phyloP scores from a whole-genome alignment of 2,113 vertebrate genomes.

The Zosterops hypoxanthus region DNA sequence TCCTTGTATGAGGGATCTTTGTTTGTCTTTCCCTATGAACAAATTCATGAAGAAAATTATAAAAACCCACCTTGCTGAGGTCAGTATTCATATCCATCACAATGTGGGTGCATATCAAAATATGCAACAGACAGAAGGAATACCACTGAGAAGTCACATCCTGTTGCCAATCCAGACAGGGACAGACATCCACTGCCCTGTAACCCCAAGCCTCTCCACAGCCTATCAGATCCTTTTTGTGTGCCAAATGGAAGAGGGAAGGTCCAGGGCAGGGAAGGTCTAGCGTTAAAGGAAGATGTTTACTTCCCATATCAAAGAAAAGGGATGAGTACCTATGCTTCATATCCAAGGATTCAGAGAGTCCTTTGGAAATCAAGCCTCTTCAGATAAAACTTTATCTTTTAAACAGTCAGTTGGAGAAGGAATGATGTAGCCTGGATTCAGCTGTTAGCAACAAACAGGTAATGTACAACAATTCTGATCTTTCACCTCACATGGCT shows the following conservation, averaged over 20 bases:
- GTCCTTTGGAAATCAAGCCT: not conserved
- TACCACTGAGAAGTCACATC: not conserved
- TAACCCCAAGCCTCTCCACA: not conserved
- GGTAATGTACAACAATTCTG: not conserved
- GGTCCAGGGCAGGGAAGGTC: not conserved
- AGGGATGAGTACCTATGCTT: not conserved
- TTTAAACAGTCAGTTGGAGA: not conserved
- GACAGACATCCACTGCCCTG: not conserved
- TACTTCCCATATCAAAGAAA: not conserved
- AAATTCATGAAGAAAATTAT: not conserved
- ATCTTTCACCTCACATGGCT: not conserved
- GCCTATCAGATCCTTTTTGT: not conserved
- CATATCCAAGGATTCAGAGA: not conserved
- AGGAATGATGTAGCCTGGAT: not conserved
- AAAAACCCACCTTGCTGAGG: not conserved
- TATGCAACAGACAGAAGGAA: not conserved
- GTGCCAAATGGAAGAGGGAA: not conserved
- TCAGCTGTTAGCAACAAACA: not conserved
- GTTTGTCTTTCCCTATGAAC: not conserved
- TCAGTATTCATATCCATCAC: not conserved
- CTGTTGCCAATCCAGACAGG: not conserved
- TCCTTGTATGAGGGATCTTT: not conserved
- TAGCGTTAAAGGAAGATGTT: accelerated
- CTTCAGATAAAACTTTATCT: not conserved
- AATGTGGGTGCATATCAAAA: not conserved